Evolutionary conservation across 2,797 vertebrate genomes (phyloP), one percentile per base, ranked within the genome.

Genomic region (Tokudaia muenninki): DNA sequence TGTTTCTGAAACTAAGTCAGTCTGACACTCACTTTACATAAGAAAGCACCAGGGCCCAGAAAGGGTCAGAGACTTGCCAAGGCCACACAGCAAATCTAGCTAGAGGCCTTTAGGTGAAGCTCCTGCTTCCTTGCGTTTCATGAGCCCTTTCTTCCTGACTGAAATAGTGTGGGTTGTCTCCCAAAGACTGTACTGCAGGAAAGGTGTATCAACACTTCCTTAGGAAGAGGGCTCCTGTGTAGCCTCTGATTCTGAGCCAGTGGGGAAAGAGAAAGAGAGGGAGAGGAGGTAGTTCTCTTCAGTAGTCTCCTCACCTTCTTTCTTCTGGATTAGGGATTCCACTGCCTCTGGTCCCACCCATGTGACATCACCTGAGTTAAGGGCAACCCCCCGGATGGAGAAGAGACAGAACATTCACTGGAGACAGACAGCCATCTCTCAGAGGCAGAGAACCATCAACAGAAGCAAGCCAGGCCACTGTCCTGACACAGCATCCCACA

Each of bases 1-100:
- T 83, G 34, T 31, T 93, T 87, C 87, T 83, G 59, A 91, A 67
- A 77, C 44, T 52, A 75, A 92, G 67, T 83, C n/a, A 59, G 50
- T 72, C 61, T 79, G 22, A 72, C 44, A 22, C 1, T 41, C 90
- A 41, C 21, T 90, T 44, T n/a, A 74, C 92, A 86, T 55, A 74
- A 82, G 59, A 93, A 70, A 59, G 91, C 44, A 21, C 41, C 47
- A 63, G 78, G 82, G 21, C 41, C n/a, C 86, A 84, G 95, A 74
- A 41, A 87, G 3, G 8, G 37, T 6, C 14, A n/a, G 72, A 24
- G 83, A n/a, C 72, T 87, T 61, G 21, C 47, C 21, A 50, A n/a
- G 57, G 65, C 7, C 44, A 29, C 83, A 52, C 16, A 65, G 55
- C 5, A 34, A 86, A 50, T 81, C 94, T 89, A 63, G 55, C 88